A percentile compares a stretch with the other conserved stretches of the same genome.
These are phyloP conservation scores for Oenanthe oenanthe DNA, from an alignment of 2,113 vertebrate species.

Conservation along the genomic window DNA sequence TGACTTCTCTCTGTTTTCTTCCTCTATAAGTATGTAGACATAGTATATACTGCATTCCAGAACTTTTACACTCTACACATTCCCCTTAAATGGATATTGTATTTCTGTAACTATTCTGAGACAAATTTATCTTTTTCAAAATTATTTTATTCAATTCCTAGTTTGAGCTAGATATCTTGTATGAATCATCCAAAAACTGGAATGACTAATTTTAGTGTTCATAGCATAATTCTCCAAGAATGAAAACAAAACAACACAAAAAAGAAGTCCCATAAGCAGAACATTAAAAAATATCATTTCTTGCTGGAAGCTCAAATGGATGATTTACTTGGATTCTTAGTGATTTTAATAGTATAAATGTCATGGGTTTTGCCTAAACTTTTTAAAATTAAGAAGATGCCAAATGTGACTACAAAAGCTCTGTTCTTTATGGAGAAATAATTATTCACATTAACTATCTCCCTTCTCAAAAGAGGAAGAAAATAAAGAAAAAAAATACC, in stretches of 20 bases:
- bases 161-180: not conserved
- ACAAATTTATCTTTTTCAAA: not conserved
- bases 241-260: not conserved
- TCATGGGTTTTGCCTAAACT: not conserved
- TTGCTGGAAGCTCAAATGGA: not conserved
- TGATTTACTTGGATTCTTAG: not conserved
- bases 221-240: not conserved
- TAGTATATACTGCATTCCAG: not conserved
- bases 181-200: not conserved
- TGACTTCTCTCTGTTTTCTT: not conserved
- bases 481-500: not conserved
- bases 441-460: constrained; percentile 31
- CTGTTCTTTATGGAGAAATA: constrained; percentile 13
- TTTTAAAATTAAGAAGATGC: constrained; percentile 17
- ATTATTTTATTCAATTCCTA: not conserved
- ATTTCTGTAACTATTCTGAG: not conserved
- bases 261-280: not conserved
- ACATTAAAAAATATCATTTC: not conserved
- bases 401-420: constrained; percentile 9
- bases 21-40: not conserved
- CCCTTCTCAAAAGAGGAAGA: not conserved
- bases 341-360: not conserved
- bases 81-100: not conserved
- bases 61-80: not conserved
- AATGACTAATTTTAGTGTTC: not conserved